Evolutionary conservation across 2,888 invertebrate species (phyloP).

Genomic region (Dermolepida albohirtum): DNA sequence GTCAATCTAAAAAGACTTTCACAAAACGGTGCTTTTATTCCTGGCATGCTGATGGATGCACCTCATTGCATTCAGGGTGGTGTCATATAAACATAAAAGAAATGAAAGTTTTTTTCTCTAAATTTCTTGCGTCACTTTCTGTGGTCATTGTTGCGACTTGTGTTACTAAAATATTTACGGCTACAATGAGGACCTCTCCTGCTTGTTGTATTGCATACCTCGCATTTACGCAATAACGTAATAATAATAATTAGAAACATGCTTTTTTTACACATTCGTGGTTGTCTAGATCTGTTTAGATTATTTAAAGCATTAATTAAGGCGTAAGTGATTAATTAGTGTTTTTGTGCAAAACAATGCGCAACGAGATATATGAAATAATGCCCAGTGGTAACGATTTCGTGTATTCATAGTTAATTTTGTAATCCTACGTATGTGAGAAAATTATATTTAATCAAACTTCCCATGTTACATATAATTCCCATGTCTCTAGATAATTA

Average conservation of each 20-base stretch:
- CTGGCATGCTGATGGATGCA: background rate
- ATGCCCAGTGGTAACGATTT: constrained; percentile 2
- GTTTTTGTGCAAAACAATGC: constrained; percentile 30
- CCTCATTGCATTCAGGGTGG: constrained; percentile 26
- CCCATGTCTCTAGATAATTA: no score
- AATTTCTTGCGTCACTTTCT: constrained; percentile 37
- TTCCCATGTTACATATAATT: no score
- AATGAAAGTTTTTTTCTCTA: constrained; percentile 48
- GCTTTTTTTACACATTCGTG: constrained; percentile 22
- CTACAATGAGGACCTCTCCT: constrained; percentile 6
- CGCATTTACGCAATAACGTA: background rate
- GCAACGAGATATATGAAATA: constrained; percentile 33
- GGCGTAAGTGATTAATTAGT: constrained; percentile 29
- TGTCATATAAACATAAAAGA: constrained; percentile 45
- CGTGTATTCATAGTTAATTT: constrained; percentile 12
- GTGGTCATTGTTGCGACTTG: constrained; percentile 25
- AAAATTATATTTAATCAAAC: background rate
- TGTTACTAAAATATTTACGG: constrained; percentile 18
- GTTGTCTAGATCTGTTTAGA: constrained; percentile 36
- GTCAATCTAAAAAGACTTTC: constrained; percentile 49
- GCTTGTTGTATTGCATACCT: background rate
- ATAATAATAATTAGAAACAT: constrained; percentile 22
- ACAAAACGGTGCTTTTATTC: constrained; percentile 25
- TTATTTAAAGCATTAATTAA: constrained; percentile 32
- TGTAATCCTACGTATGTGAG: background rate